These are phyloP conservation scores for Pterocles gutturalis DNA, from an alignment of 2,113 vertebrate species.

Conservation along the genomic window DNA sequence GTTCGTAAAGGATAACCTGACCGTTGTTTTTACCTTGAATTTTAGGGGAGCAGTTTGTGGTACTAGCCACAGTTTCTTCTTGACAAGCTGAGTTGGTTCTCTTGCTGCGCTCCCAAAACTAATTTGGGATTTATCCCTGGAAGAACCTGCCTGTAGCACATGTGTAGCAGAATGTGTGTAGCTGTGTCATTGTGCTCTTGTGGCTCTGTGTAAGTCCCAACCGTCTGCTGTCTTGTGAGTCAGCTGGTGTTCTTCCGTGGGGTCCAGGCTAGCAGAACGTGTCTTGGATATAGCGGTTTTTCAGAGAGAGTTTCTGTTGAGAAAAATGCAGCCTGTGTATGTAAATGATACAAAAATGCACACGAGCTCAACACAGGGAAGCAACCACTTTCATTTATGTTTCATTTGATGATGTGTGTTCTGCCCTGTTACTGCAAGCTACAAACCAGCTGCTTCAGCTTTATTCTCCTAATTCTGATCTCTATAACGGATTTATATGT, in stretches of 20 bases:
- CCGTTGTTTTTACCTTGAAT: neutral
- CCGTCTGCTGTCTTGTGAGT: neutral
- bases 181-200: neutral
- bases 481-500: neutral
- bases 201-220: neutral
- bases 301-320: neutral
- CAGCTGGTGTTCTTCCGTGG: neutral
- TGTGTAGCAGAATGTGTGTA: rapidly evolving
- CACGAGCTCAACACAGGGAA: rapidly evolving
- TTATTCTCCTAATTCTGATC: neutral
- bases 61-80: neutral
- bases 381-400: rapidly evolving
- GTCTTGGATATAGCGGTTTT: rapidly evolving
- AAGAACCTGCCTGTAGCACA: neutral
- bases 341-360: neutral
- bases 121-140: neutral
- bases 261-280: neutral
- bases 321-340: neutral
- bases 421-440: neutral
- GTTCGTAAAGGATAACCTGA: rapidly evolving
- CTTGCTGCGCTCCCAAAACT: rapidly evolving
- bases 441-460: neutral
- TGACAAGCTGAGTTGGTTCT: neutral
- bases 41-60: rapidly evolving
- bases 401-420: neutral